phyloP scores from a whole-genome alignment of 2,797 vertebrate genomes.

The Iguana delicatissima region DNA sequence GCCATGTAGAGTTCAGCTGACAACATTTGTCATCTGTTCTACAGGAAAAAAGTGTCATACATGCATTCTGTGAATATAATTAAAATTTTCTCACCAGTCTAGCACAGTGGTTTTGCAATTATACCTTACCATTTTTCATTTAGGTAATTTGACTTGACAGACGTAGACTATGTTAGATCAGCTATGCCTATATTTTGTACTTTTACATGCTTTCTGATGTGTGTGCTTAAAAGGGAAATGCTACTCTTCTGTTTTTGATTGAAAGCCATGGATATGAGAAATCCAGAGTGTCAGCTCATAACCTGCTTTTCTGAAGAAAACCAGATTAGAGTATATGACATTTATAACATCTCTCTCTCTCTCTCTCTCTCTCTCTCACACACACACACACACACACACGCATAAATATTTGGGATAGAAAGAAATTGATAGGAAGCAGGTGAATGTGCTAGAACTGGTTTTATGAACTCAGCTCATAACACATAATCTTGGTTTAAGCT shows the following conservation, averaged over 20 bases:
- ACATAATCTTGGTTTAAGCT: no score
- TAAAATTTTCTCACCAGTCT: conserved; percentile 55
- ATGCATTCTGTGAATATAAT: neutral
- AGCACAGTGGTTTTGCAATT: conserved; percentile 30
- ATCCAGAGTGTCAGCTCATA: neutral
- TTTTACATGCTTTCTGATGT: neutral
- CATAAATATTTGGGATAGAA: no score
- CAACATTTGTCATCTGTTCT: conserved; percentile 51
- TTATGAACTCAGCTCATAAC: no score
- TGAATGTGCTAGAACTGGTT: no score
- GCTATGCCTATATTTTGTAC: neutral
- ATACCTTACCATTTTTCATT: conserved; percentile 48
- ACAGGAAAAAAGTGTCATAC: conserved; percentile 5
- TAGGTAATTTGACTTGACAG: conserved; percentile 34
- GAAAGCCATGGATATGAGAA: neutral
- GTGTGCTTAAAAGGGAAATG: neutral
- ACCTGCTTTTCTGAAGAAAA: neutral
- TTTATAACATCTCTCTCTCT: no score
- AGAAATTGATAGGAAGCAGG: no score
- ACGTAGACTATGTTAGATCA: conserved; percentile 14
- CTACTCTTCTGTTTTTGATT: neutral
- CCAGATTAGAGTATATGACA: no score
- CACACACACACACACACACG: no score
- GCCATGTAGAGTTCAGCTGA: conserved; percentile 61
- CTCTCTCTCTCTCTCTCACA: no score